These are phyloP conservation scores for Caenorhabditis zanzibari DNA, from an alignment of 2,888 invertebrate species.

Conservation along the genomic window DNA sequence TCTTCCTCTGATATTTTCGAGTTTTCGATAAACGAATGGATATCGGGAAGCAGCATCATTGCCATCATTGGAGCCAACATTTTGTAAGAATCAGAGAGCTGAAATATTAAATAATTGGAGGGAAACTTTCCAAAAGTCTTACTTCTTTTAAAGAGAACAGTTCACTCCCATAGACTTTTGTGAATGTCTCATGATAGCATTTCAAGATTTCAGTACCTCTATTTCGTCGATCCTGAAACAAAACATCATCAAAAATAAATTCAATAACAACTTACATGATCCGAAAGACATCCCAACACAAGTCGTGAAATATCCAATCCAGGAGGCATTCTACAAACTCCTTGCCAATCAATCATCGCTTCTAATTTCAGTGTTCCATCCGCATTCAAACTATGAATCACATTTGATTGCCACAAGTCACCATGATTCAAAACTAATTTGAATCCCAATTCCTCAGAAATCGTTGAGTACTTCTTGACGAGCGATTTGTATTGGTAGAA, in stretches of 20 bases:
- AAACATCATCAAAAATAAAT: not conserved
- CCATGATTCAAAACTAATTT: constrained; percentile 43
- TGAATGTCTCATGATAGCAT: constrained; percentile 30
- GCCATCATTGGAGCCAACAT: constrained; percentile 33
- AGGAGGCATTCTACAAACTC: constrained; percentile 4
- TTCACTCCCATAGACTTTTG: constrained; percentile 2
- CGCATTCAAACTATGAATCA: constrained; percentile 18
- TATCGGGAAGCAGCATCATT: constrained; percentile 6
- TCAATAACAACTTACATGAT: not conserved
- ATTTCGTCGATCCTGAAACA: constrained; percentile 2
- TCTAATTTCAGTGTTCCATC: constrained; percentile 45
- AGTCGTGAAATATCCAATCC: constrained; percentile 37
- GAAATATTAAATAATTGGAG: not conserved
- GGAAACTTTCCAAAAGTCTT: not conserved
- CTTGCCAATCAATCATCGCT: constrained; percentile 57
- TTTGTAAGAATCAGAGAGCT: constrained; percentile 42
- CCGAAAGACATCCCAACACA: constrained; percentile 35
- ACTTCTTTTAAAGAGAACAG: constrained; percentile 29
- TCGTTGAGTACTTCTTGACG: constrained; percentile 20
- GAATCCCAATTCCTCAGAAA: constrained; percentile 23
- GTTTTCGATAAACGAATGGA: not conserved
- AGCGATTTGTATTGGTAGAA: constrained; percentile 14
- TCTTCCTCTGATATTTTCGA: constrained; percentile 11
- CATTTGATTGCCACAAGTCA: constrained; percentile 55
- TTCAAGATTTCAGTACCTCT: constrained; percentile 13